These are phyloP conservation scores for Rhamnusium bicolor DNA, from an alignment of 2,888 invertebrate species.

Conservation along the genomic window DNA sequence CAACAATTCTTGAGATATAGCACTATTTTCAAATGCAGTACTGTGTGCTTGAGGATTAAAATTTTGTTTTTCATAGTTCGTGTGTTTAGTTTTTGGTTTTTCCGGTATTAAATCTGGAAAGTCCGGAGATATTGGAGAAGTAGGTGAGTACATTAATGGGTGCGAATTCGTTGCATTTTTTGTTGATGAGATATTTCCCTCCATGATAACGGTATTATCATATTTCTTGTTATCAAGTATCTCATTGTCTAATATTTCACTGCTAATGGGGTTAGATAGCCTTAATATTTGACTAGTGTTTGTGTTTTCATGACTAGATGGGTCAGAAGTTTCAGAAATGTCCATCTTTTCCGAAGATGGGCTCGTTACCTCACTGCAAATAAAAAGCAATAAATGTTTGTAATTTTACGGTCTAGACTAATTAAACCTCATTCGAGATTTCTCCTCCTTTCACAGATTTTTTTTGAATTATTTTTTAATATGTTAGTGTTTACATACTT, in stretches of 20 bases:
- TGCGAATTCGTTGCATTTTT: conserved; percentile 69
- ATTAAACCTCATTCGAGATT: conserved; percentile 24
- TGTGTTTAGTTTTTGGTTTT: conserved; percentile 59
- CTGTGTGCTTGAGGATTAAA: conserved; percentile 66
- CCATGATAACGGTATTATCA: conserved; percentile 38
- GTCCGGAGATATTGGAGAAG: conserved; percentile 65
- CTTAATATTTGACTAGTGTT: conserved; percentile 53
- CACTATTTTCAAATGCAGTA: conserved; percentile 54
- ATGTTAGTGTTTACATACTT: background rate
- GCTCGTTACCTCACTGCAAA: conserved; percentile 50
- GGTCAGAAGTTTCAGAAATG: conserved; percentile 59
- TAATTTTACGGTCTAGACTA: background rate
- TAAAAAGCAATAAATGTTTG: background rate
- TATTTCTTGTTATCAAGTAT: conserved; percentile 48
- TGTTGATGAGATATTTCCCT: conserved; percentile 27
- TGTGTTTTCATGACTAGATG: conserved; percentile 47
- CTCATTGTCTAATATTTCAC: conserved; percentile 48
- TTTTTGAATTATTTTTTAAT: background rate
- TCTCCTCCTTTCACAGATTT: conserved; percentile 1
- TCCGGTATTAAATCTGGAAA: conserved; percentile 69
- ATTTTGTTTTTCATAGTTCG: conserved; percentile 56
- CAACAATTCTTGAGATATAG: conserved; percentile 54
- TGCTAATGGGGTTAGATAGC: conserved; percentile 43
- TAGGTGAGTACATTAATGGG: conserved; percentile 68
- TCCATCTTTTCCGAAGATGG: conserved; percentile 60